Evolutionary conservation across 2,888 invertebrate genomes (phyloP).

Genomic region (Colletes collaris): DNA sequence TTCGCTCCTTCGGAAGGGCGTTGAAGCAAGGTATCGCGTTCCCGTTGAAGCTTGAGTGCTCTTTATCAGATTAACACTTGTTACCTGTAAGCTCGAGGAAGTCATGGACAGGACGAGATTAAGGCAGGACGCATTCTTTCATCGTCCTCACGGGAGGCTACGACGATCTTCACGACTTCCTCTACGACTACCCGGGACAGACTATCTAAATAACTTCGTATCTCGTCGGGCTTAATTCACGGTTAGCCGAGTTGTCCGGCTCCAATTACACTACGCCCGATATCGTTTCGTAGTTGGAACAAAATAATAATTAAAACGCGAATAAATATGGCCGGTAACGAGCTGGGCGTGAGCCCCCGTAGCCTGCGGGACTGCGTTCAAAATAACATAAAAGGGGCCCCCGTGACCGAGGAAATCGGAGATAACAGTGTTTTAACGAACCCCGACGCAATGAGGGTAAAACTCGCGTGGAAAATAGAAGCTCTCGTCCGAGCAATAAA

Average conservation of each 20-base stretch:
- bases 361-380: constrained; percentile 5
- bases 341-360: constrained; percentile 8
- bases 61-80: neutral
- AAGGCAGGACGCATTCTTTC: neutral
- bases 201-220: constrained; percentile 35
- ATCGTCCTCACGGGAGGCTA: neutral
- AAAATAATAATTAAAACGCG: constrained; percentile 38
- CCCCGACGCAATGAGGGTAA: constrained; percentile 33
- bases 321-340: constrained; percentile 15
- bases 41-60: no score
- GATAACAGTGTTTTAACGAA: constrained; percentile 44
- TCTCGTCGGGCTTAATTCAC: constrained; percentile 21
- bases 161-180: constrained; percentile 3
- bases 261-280: constrained; percentile 34
- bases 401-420: constrained; percentile 25
- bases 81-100: neutral
- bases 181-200: constrained; percentile 7
- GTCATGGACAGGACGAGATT: neutral
- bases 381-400: constrained; percentile 17
- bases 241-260: constrained; percentile 16
- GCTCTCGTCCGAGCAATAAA: constrained; percentile 34
- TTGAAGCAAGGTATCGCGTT: no score
- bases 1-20: no score
- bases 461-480: constrained; percentile 54
- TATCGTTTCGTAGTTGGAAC: constrained; percentile 14